Evolutionary conservation across 2,888 invertebrate species (phyloP), one percentile per base, ranked within the genome.

Genomic region (Gnatocerus cornutus): DNA sequence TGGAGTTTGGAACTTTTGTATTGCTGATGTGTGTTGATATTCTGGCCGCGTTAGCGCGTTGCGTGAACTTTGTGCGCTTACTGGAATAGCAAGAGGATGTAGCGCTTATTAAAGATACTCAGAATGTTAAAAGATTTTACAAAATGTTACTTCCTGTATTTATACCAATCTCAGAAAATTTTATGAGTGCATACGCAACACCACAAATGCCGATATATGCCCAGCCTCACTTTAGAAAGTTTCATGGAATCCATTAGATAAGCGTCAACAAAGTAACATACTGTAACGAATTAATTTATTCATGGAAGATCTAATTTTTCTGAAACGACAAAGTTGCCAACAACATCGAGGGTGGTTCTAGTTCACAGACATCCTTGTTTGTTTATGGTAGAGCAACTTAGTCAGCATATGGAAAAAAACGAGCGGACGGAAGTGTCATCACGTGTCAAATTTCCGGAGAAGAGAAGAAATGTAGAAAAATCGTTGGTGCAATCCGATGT

Each of bases 1-100:
- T 58, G 30, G 29, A 29, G 27, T 56, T 41, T 56, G 56, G 37
- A 41, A 53, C 43, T 58, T 13, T 21, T 29, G 29, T 13, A 27
- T 29, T 46, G 59, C 46, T 33, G 59, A 59, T n/a, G 13, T 21
- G 14, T 13, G 41, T 56, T 41, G 29, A 27, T 41, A 21, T 56
- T 56, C 43, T 10, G 12, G 50, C 30, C 27, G 50, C 13, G 50
- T 50, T 50, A 6, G 50, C 50, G 14, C 13, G 50, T 50, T 50
- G 10, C 29, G 46, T 29, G 50, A 50, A 50, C 29, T 50, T 50
- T 50, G 50, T n/a, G 30, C 50, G 50, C 29, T 30, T 50, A 4
- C 4, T 27, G 16, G 7, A 48, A 16, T 14, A 29, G n/a, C 29
- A 50, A 30, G n/a, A 33, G 7, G 7, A 33, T 33, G 33, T 33